Base-by-base conservation (phyloP, 2,888 invertebrate genomes). In the Apodemia mormo region DNA sequence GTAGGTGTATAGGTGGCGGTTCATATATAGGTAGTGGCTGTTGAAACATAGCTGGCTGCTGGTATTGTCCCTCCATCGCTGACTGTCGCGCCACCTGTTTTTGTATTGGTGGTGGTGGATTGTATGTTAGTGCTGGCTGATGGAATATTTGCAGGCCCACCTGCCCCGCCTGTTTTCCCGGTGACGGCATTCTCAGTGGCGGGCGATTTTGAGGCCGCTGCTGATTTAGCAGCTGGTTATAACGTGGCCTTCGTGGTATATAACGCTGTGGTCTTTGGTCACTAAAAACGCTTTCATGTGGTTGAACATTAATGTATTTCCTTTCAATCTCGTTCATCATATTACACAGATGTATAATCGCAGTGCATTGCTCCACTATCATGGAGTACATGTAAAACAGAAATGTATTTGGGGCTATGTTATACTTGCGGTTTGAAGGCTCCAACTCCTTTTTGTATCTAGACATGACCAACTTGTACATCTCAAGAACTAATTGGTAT, bases 241-340 rank as follows among this genome's bases (percentile, higher is more conserved):
- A 49, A 49, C 14, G 52, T 1, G 52, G 52, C 1, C 6, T 14
- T 7, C n/a, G 4, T 1, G 12, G 45, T 45, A 45, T n/a, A 52
- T n/a, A 52, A 7, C 52, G 52, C 37, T 33, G 67, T 56, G 5
- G 67, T 58, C 10, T 72, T 8, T 67, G 30, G 29, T 71, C 66
- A 65, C 65, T 71, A 37, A 76, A 76, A 4, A 72, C 70, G 0
- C 75, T 61, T 58, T 58, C 72, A 5, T 49, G 64, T 14, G 69
- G 66, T 12, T 69, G 66, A 1, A 2, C 68, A 12, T 33, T 56
- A 8, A n/a, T 37, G 49, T 76, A 82, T n/a, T 78, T 85, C 0
- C n/a, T 68, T 52, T 83, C 79, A 0, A 85, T 0, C 49, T 85
- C 85, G 14, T 79, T 78, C 6, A 87, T 66, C 83, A 85, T 85